A percentile compares a stretch with the other conserved stretches of the same genome.
Evolutionary conservation across 2,113 vertebrate genomes (phyloP).

Genomic region (Leptodactylus fuscus): DNA sequence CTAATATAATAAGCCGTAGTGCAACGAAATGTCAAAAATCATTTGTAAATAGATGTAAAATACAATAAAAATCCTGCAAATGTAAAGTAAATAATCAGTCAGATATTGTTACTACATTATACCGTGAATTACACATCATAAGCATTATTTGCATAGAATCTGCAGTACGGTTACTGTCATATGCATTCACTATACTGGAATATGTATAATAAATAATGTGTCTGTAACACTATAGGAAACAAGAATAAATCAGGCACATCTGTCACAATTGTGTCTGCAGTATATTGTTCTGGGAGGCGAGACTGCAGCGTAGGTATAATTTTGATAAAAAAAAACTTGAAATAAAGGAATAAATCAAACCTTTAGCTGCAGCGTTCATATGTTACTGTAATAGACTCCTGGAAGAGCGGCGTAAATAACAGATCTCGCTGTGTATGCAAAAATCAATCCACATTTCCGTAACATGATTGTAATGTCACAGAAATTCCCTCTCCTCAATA

Average conservation of each 20-base stretch:
- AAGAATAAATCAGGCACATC: slow-evolving; percentile 28
- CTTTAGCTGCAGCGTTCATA: background rate
- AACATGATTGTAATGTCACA: slow-evolving; percentile 14
- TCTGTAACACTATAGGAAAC: slow-evolving; percentile 16
- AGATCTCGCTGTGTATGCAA: background rate
- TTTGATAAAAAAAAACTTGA: background rate
- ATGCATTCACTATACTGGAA: background rate
- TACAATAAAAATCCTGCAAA: background rate
- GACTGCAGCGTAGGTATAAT: background rate
- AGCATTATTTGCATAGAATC: background rate
- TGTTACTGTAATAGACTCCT: slow-evolving; percentile 24
- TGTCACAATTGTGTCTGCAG: background rate
- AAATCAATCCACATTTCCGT: background rate
- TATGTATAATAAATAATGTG: background rate
- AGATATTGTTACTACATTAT: background rate
- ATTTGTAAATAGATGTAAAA: too few species aligned
- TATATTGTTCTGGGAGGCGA: background rate
- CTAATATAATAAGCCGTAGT: too few species aligned
- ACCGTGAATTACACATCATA: background rate
- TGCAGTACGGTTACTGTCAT: background rate
- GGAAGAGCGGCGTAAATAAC: slow-evolving; percentile 21
- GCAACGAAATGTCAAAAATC: too few species aligned
- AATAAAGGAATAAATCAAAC: slow-evolving; percentile 22
- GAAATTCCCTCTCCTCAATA: background rate
- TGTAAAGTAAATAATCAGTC: background rate